Conservation (phyloP, 2,113 vertebrate genomes). For the Tichodroma muraria region DNA sequence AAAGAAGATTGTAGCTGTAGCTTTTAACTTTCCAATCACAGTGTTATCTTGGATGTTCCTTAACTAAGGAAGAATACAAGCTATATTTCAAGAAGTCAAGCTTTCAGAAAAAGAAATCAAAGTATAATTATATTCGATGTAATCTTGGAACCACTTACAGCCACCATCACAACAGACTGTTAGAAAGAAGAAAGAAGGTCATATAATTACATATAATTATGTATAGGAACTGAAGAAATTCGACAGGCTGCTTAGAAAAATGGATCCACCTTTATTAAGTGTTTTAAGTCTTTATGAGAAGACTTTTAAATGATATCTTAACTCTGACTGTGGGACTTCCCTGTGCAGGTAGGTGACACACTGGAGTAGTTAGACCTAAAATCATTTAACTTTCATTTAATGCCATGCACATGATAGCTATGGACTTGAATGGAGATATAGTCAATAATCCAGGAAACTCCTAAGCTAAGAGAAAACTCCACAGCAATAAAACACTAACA, state of each 20-base stretch:
- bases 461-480: not conserved
- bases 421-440: not conserved
- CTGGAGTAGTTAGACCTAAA: not conserved
- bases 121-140: not conserved
- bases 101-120: not conserved
- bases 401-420: not conserved
- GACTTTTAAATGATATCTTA: not conserved
- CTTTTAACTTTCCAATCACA: not conserved
- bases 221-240: not conserved
- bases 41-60: not conserved
- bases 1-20: not conserved
- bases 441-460: not conserved
- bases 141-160: not conserved
- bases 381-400: not conserved
- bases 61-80: not conserved
- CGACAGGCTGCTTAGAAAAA: not conserved
- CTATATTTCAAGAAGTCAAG: not conserved
- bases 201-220: not conserved
- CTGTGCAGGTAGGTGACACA: not conserved
- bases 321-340: not conserved
- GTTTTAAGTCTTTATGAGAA: not conserved
- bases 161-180: not conserved
- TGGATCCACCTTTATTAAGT: not conserved
- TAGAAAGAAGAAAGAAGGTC: not conserved
- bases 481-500: not conserved